Conservation (phyloP, 2,113 vertebrate species). For the Macquaria ambigua region DNA sequence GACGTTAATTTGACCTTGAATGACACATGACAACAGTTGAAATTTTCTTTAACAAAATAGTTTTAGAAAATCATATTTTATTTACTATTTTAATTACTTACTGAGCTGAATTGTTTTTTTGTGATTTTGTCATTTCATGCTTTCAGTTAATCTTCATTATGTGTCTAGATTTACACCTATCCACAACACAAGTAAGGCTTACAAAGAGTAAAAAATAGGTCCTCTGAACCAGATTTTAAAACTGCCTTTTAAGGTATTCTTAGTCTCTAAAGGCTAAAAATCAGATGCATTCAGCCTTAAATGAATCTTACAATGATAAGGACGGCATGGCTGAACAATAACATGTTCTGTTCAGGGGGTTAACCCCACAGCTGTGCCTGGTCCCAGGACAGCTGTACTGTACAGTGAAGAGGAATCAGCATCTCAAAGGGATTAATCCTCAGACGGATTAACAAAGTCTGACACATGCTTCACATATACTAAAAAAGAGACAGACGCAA, state of each 20-base stretch:
- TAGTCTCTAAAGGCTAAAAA: not conserved
- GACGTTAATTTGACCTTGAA: not conserved
- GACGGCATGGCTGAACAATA: slow-evolving; percentile 39
- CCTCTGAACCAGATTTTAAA: not conserved
- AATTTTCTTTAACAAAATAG: not conserved
- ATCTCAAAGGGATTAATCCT: slow-evolving; percentile 59
- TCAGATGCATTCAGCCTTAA: not conserved
- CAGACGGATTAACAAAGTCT: slow-evolving; percentile 44
- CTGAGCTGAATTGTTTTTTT: no score
- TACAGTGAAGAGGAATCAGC: slow-evolving; percentile 28
- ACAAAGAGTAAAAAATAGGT: not conserved
- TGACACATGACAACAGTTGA: not conserved
- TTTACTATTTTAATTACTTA: no score
- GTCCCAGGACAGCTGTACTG: slow-evolving; percentile 45
- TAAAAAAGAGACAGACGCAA: slow-evolving; percentile 5
- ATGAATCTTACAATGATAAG: slow-evolving; percentile 1
- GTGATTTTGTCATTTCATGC: not conserved
- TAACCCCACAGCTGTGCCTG: slow-evolving; percentile 52
- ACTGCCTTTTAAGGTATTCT: not conserved
- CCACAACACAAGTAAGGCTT: not conserved
- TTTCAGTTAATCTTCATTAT: not conserved
- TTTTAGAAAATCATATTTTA: not conserved
- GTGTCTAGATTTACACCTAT: not conserved
- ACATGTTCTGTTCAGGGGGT: slow-evolving; percentile 35
- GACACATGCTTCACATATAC: slow-evolving; percentile 19